Base-by-base conservation (phyloP, 2,888 invertebrate species). In the Drosophila eohydei region DNA sequence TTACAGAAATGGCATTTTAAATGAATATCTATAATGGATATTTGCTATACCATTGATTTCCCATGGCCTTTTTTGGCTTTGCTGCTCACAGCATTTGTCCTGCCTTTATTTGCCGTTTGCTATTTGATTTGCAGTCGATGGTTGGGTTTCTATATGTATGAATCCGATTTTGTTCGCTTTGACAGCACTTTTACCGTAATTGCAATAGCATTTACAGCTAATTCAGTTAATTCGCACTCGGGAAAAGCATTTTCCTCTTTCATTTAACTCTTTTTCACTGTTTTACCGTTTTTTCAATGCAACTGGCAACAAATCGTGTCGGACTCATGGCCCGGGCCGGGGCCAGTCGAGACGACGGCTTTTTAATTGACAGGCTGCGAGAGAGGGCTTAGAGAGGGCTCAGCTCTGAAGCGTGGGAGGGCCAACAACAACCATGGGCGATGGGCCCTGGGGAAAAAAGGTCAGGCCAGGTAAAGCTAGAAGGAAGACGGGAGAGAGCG, bases 221-320 rank as follows among this genome's bases (percentile, higher is more conserved):
- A 84, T 83, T 81, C 75, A 71, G 60, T 81, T 83, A 81, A 86
- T 80, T 86, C 75, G 75, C 87, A 76, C 84, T 81, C 68, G 72
- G 80, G 50, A 67, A 74, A 81, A 67, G 57, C 62, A 51, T 63
- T 30, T 58, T 48, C 38, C 46, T 28, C 36, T 54, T 50, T 28
- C 32, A 38, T 55, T 50, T 34, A n/a, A 16, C 43, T 48, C 50
- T 46, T 58, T 48, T 54, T 51, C 41, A 57, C 70, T 55, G 30
- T n/a, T 21, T 21, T 36, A 36, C 32, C 32, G 32, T 34, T 52
- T 54, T 38, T 48, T 21, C 38, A 59, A 56, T 51, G 59, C 83
- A 80, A 78, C 83, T 80, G 81, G 71, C 81, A 76, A 69, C 78
- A 71, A 78, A 75, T 87, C 84, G 82, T 83, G 84, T 72, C 71